phyloP scores from a whole-genome alignment of 2,113 vertebrate genomes.

The Aphyosemion australe region DNA sequence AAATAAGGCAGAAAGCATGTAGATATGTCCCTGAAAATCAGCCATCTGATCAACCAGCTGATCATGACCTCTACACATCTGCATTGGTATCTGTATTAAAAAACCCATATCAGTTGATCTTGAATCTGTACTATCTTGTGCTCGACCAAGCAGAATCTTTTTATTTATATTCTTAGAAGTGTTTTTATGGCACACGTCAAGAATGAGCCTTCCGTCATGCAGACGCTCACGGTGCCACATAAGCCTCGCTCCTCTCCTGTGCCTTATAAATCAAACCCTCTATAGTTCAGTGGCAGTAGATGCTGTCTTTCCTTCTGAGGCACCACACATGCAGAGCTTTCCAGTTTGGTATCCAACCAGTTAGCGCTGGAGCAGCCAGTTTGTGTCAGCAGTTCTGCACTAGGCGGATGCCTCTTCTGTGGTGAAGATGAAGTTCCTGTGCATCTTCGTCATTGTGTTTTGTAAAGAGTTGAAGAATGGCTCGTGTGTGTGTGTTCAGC shows the following conservation, averaged over 20 bases:
- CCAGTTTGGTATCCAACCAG: slow-evolving; percentile 54
- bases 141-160: neutral
- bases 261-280: slow-evolving; percentile 32
- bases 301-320: slow-evolving; percentile 35
- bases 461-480: slow-evolving; percentile 50
- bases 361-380: slow-evolving; percentile 44
- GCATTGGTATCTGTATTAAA: neutral
- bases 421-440: slow-evolving; percentile 71
- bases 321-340: slow-evolving; percentile 48
- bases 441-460: slow-evolving; percentile 67
- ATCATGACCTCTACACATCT: neutral
- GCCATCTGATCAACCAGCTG: no score
- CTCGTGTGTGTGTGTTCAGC: slow-evolving; percentile 46
- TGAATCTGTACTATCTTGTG: neutral
- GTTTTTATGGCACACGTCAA: slow-evolving; percentile 32
- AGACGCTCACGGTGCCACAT: slow-evolving; percentile 22
- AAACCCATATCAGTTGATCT: no score
- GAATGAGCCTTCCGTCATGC: slow-evolving; percentile 14
- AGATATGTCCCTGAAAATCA: no score
- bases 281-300: slow-evolving; percentile 45
- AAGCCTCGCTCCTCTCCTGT: slow-evolving; percentile 26
- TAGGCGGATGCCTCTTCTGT: slow-evolving; percentile 63
- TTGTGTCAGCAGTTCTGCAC: slow-evolving; percentile 70
- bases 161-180: slow-evolving; percentile 15
- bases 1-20: no score